Evolutionary conservation across 2,797 vertebrate species (phyloP).

Genomic region (Artibeus jamaicensis): DNA sequence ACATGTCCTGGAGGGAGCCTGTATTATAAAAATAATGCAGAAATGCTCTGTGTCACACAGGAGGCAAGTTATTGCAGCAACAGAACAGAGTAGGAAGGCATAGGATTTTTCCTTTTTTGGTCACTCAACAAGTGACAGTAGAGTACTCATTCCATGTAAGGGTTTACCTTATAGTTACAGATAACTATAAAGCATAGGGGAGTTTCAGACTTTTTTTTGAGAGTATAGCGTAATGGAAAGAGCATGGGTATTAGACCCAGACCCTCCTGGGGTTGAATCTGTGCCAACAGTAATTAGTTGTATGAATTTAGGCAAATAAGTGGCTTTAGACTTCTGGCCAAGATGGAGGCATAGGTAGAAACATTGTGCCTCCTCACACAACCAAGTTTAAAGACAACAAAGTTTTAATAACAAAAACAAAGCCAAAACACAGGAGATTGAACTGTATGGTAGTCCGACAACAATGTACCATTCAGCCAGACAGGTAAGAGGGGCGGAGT

Average conservation of each 20-base stretch:
- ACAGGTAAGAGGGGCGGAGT: no score
- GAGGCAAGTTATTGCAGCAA: not conserved
- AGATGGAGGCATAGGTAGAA: no score
- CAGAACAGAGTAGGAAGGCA: not conserved
- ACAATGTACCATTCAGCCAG: no score
- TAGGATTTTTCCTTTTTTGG: not conserved
- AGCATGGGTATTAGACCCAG: not conserved
- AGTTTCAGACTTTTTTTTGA: not conserved
- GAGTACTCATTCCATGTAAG: not conserved
- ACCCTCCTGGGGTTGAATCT: not conserved
- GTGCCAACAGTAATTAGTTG: not conserved
- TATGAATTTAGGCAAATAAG: constrained; percentile 13
- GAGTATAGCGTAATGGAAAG: not conserved
- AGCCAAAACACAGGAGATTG: no score
- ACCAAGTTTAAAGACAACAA: no score
- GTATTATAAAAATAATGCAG: not conserved
- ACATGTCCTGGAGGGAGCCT: not conserved
- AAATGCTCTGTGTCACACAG: not conserved
- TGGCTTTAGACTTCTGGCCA: no score
- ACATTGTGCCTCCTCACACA: no score
- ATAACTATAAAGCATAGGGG: not conserved
- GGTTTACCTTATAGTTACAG: not conserved
- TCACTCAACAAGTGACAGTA: not conserved
- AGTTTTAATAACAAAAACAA: no score
- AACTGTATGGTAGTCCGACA: no score